A percentile compares a stretch with the other conserved stretches of the same genome.
Conservation (phyloP, 2,888 invertebrate genomes). For the Colostygia pectinataria region DNA sequence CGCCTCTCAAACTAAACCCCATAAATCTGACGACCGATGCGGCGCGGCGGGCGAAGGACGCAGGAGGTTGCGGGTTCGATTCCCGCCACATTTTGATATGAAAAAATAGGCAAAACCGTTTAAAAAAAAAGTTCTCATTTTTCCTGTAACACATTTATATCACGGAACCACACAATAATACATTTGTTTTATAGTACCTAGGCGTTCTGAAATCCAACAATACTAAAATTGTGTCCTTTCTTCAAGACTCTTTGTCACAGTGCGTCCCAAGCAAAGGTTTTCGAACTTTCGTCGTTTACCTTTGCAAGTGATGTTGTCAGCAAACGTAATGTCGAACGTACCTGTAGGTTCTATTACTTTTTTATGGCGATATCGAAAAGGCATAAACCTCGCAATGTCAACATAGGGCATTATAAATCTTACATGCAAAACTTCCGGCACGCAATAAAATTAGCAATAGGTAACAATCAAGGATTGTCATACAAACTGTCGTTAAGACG, state of each 20-base stretch:
- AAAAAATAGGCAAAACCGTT: background rate
- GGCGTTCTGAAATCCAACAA: too few relatives aligned
- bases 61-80: too few relatives aligned
- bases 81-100: too few relatives aligned
- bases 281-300: conserved; percentile 35
- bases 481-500: conserved; percentile 31
- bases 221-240: too few relatives aligned
- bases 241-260: conserved; percentile 7
- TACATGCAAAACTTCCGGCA: conserved; percentile 45
- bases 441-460: conserved; percentile 40
- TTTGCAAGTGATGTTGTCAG: conserved; percentile 42
- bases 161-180: too few relatives aligned
- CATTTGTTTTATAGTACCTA: too few relatives aligned
- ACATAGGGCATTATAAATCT: conserved; percentile 45
- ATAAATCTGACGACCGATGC: too few relatives aligned
- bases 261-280: conserved; percentile 24
- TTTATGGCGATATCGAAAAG: conserved; percentile 48
- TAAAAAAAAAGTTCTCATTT: too few relatives aligned
- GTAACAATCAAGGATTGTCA: conserved; percentile 30
- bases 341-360: conserved; percentile 39
- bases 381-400: conserved; percentile 44
- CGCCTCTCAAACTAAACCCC: too few relatives aligned
- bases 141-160: too few relatives aligned
- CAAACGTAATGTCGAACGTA: conserved; percentile 42
- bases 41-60: too few relatives aligned